A percentile compares a stretch with the other conserved stretches of the same genome.
These are phyloP conservation scores for Alloscopus bannaensis DNA, from an alignment of 2,888 invertebrate species.

Conservation along the genomic window DNA sequence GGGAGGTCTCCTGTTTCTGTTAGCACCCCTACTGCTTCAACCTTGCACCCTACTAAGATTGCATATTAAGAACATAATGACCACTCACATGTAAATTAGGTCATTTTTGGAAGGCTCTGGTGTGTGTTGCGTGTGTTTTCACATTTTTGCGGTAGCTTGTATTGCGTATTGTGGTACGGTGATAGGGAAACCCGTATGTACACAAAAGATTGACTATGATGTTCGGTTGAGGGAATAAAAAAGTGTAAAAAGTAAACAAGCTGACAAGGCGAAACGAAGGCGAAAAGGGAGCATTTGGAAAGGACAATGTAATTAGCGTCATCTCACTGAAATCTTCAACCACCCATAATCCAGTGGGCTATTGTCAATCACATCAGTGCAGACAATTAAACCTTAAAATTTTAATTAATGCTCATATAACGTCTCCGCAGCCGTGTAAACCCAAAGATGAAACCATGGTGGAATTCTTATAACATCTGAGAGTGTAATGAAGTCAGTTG, in stretches of 20 bases:
- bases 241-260: conserved; percentile 42
- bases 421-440: neutral
- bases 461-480: too few relatives aligned
- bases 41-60: conserved; percentile 50
- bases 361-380: conserved; percentile 49
- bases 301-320: conserved; percentile 58
- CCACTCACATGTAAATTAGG: conserved; percentile 47
- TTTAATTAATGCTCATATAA: conserved; percentile 47
- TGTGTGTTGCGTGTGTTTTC: conserved; percentile 21
- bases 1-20: conserved; percentile 52
- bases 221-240: neutral
- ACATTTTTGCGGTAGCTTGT: conserved; percentile 21
- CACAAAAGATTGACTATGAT: neutral
- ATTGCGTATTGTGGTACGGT: conserved; percentile 7
- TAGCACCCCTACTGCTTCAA: conserved; percentile 42
- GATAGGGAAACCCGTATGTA: neutral
- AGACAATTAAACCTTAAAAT: conserved; percentile 46
- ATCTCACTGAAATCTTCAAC: conserved; percentile 47
- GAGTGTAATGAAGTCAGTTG: too few relatives aligned
- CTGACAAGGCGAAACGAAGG: conserved; percentile 47
- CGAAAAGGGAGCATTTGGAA: conserved; percentile 48
- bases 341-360: conserved; percentile 49
- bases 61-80: conserved; percentile 49
- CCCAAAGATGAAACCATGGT: too few relatives aligned
- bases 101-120: conserved; percentile 30